These are phyloP conservation scores for Parnassius orleans DNA, from an alignment of 2,888 invertebrate species.

Conservation along the genomic window DNA sequence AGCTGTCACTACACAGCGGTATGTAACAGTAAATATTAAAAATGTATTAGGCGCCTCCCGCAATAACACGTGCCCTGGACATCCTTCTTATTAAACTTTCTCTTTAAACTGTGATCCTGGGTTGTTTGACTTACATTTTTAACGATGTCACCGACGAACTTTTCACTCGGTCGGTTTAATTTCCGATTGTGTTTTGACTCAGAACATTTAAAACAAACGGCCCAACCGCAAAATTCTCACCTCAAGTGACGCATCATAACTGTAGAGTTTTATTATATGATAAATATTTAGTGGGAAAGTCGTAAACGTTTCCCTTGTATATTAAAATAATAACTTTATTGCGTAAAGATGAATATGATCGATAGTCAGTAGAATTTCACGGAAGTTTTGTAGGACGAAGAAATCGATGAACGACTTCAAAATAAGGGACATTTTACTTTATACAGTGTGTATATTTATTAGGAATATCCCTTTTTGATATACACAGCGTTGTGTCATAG, in stretches of 20 bases:
- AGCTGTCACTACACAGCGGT: too few relatives aligned
- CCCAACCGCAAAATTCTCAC: slow-evolving; percentile 37
- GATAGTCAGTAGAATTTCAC: not conserved
- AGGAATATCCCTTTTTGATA: too few relatives aligned
- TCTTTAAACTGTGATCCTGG: not conserved
- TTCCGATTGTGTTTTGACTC: slow-evolving; percentile 45
- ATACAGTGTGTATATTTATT: too few relatives aligned
- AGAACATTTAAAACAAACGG: slow-evolving; percentile 44
- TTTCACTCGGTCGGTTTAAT: slow-evolving; percentile 38
- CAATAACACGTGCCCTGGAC: not conserved
- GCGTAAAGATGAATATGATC: slow-evolving; percentile 28
- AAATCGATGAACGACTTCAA: too few relatives aligned
- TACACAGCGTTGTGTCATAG: too few relatives aligned
- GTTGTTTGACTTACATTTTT: slow-evolving; percentile 4
- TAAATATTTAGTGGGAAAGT: slow-evolving; percentile 29
- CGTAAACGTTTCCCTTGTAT: slow-evolving; percentile 18
- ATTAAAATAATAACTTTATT: slow-evolving; percentile 26
- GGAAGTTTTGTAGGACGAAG: too few relatives aligned
- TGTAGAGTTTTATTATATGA: slow-evolving; percentile 34
- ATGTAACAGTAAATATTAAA: too few relatives aligned
- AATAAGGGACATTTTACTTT: too few relatives aligned
- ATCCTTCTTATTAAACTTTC: too few relatives aligned
- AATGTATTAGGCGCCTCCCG: not conserved
- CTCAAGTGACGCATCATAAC: slow-evolving; percentile 37
- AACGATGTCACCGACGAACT: slow-evolving; percentile 29